Base-by-base conservation (phyloP, 2,113 vertebrate species). In the Poecilia latipinna region DNA sequence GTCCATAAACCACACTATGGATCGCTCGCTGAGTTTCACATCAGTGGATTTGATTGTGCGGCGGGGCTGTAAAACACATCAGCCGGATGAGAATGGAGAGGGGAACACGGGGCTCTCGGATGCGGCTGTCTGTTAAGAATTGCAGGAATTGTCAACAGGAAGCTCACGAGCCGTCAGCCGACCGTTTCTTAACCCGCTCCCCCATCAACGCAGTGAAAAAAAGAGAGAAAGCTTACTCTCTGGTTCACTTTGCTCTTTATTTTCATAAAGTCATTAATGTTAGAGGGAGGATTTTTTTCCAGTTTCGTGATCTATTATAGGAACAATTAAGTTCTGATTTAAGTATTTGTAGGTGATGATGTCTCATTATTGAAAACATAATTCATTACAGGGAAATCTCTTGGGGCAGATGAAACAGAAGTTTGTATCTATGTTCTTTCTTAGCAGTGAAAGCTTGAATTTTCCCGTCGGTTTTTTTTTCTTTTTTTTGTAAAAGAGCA, bases 41-140 rank as follows among this genome's bases (percentile, higher is more conserved):
- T 84, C 85, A 74, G 63, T 93, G 83, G 67, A 67, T 91, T 92
- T 91, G 79, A 93, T 90, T 70, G 83, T 75, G 75, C 68, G 74
- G 82, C 65, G 82, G 77, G 83, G 77, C 68, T 51, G 83, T 91
- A 87, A 89, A 91, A 90, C 79, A 73, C 86, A 74, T 85, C 78
- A 57, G 79, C 77, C 79, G 84, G 71, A 79, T 82, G 73, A 85
- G 81, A 83, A 66, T 70, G 70, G 51, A 81, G 83, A 75, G 61
- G 75, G 39, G 77, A 67, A 76, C 3, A 8, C 42, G 44, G 66
- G 72, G 33, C 35, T 37, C 44, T 64, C 64, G 66, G 26, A 26
- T 48, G 28, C 68, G 65, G 61, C 51, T 67, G 10, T 74, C 44
- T 75, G 39, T 64, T 29, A 60, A 11, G 19, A 60, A 28, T 22